Conservation (phyloP, 2,113 vertebrate genomes). For the Corythornis cristatus region DNA sequence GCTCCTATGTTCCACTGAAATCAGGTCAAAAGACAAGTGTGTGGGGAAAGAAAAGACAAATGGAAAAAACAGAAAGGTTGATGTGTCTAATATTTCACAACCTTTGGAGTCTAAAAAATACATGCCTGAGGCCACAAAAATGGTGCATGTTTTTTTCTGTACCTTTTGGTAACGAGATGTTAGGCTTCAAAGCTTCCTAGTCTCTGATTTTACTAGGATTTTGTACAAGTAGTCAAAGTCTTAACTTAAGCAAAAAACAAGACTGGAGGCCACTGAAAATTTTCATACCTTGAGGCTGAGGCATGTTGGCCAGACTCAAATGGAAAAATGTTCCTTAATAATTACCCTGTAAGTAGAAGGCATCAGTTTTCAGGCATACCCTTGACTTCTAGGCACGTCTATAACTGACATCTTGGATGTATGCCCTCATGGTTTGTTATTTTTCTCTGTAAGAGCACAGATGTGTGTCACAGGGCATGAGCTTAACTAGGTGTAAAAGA, state of each 20-base stretch:
- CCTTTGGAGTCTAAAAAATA: not conserved
- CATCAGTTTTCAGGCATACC: not conserved
- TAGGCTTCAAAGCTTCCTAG: not conserved
- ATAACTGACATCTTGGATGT: not conserved
- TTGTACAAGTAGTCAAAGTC: not conserved
- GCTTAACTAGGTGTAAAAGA: not conserved
- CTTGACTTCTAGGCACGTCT: not conserved
- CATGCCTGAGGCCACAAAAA: not conserved
- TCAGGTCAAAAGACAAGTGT: slow-evolving; percentile 63
- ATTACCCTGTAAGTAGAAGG: not conserved
- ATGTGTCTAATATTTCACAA: slow-evolving; percentile 29
- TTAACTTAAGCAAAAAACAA: not conserved
- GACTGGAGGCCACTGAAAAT: not conserved
- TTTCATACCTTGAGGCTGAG: not conserved
- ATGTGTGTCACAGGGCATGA: not conserved
- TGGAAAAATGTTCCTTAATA: not conserved
- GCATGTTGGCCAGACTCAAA: not conserved
- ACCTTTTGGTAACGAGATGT: not conserved
- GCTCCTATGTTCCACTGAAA: slow-evolving; percentile 39
- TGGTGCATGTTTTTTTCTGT: not conserved
- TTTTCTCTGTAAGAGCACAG: not conserved
- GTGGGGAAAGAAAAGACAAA: slow-evolving; percentile 43
- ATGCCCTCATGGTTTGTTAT: not conserved
- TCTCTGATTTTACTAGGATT: not conserved
- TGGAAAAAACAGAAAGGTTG: slow-evolving; percentile 24